Conservation (phyloP, 2,113 vertebrate genomes). For the Oenanthe oenanthe region DNA sequence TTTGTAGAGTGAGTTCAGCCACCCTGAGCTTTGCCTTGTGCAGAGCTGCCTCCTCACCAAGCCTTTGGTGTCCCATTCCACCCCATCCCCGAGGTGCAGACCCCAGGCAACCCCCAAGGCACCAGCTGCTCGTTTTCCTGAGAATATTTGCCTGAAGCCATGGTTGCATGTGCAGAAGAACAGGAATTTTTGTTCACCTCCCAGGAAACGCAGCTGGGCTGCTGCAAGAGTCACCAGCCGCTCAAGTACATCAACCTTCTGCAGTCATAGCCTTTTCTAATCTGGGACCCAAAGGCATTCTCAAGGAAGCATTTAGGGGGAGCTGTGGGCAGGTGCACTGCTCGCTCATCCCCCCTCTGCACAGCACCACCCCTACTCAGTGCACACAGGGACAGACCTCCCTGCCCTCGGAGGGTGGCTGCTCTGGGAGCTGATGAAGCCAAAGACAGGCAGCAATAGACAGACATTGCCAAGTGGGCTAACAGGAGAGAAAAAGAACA, state of each 20-base stretch:
- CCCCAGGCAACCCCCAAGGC: not conserved
- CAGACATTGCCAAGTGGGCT: not conserved
- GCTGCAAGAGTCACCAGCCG: not conserved
- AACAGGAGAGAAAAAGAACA: not conserved
- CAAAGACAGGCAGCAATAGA: not conserved
- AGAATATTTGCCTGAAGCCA: not conserved
- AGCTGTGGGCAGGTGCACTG: not conserved
- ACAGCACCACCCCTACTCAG: not conserved
- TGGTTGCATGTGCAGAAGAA: not conserved
- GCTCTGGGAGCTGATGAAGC: rapidly evolving
- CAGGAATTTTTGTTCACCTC: not conserved
- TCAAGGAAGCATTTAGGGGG: not conserved
- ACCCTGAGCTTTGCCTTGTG: not conserved
- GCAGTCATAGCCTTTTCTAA: not conserved
- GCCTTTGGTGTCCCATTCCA: rapidly evolving
- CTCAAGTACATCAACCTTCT: not conserved
- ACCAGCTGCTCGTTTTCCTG: rapidly evolving
- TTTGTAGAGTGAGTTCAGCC: not conserved
- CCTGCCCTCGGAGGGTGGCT: rapidly evolving
- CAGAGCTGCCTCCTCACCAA: not conserved
- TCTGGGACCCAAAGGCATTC: not conserved
- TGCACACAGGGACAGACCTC: rapidly evolving
- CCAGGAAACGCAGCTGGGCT: not conserved
- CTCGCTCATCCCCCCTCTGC: rapidly evolving
- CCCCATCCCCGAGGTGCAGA: not conserved